Percentiles rank a stretch among this genome's conserved stretches.
Evolutionary conservation across 2,797 vertebrate genomes (phyloP).

Genomic region (Leontocebus nigricollis): DNA sequence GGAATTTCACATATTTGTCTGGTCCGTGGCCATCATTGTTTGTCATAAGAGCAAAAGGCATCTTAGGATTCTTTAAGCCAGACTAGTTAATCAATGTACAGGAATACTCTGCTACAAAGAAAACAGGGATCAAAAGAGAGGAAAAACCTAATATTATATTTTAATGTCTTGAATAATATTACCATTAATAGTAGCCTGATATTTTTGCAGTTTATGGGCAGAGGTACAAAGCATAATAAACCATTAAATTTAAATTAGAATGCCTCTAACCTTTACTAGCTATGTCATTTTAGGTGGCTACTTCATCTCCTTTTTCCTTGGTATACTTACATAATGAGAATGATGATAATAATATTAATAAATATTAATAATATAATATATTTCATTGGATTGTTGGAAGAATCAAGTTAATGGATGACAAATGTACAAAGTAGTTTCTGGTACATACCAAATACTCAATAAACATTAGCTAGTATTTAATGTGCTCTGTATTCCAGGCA

Average conservation of each 20-base stretch:
- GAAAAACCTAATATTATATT: not conserved
- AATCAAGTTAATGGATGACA: not conserved
- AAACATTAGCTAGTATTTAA: not conserved
- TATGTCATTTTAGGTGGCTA: not conserved
- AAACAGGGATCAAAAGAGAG: not conserved
- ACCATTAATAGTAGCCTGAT: not conserved
- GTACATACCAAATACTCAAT: not conserved
- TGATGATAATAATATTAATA: not conserved
- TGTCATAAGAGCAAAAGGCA: not conserved
- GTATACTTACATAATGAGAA: not conserved
- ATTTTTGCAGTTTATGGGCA: not conserved
- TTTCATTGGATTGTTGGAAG: not conserved
- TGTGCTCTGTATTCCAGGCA: not conserved
- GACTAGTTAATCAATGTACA: not conserved
- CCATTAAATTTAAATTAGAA: not conserved
- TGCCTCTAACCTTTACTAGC: not conserved
- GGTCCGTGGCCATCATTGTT: not conserved
- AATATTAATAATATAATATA: not conserved
- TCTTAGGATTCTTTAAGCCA: not conserved
- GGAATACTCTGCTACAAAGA: not conserved
- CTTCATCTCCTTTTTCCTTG: not conserved
- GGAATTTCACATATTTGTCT: not conserved
- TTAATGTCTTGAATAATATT: not conserved
- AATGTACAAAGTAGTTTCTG: not conserved
- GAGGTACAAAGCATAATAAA: not conserved